Base-by-base conservation (phyloP, 2,888 invertebrate genomes). In the Globia sparganii region DNA sequence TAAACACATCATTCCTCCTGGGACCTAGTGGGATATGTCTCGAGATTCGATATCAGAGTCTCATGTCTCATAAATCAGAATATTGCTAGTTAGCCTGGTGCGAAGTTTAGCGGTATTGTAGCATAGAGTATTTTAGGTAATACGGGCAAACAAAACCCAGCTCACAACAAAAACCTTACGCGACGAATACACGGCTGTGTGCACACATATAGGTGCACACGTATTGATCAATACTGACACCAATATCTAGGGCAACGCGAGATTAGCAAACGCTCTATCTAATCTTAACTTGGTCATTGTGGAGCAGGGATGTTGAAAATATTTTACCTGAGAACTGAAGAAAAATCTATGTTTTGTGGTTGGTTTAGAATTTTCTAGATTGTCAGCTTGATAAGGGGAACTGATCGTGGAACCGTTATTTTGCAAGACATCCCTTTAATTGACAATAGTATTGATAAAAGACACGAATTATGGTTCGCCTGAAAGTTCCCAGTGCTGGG, bases 241-340 rank as follows among this genome's bases (percentile, higher is more conserved):
- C 72, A 58, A 61, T 83, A 88, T 80, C 72, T 87, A 67, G 86
- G 72, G 58, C 86, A 9, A 61, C 59, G n/a, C 34, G 15, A 37
- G 70, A 81, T 87, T 86, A 87, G 77, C 85, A 80, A 85, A 79
- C 59, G 62, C 40, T 69, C 64, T 71, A 78, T 86, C 86, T 82
- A 61, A 87, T 78, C 77, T 77, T 59, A 62, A 73, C 66, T 65
- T 68, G 43, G 58, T 69, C 65, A 61, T 72, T 72, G 72, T 82
- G 15, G 40, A 64, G 66, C 67, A 15, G 59, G 46, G 40, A 64
- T 77, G 67, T 81, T 73, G 83, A 56, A 80, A 83, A 78, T 58
- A 58, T 74, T 28, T 68, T 68, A n/a, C 58, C 56, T 68, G 34
- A 49, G 75, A 78, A 58, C n/a, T 9, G 15, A 13, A 58, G n/a